Base-by-base conservation (phyloP, 2,113 vertebrate genomes). In the Aramus guarauna region DNA sequence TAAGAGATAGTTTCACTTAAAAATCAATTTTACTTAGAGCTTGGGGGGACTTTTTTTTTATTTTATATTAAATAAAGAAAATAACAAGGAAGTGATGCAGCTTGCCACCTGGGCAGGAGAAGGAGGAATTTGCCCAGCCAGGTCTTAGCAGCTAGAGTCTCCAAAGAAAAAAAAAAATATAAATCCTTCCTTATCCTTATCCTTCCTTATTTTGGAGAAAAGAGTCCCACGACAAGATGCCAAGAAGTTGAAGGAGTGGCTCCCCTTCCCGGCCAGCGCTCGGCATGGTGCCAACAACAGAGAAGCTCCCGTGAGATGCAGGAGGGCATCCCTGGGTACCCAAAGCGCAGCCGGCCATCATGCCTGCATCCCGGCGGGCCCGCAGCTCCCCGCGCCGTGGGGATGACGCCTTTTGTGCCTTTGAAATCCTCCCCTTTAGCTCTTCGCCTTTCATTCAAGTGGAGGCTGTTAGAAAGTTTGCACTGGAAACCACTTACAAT, bases 1-100 rank as follows among this genome's bases (percentile, higher is more conserved):
- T 85, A 85, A 92, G 66, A 97, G 96, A 95, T 41, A 97, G 94
- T 96, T 98, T 97, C 96, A 97, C 92, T 97, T 98, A 97, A 97
- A 97, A 98, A 97, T 96, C 92, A 95, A 94, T 97, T 98, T 96
- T 94, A 94, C 80, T 95, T 92, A 56, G 62, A 75, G 88, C 81
- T 96, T 92, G 9, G 17, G 92, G 88, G 93, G 96, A 88, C 5
- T 4, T 83, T 93, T 81, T 47, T 47, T 45, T 45, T 45, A 13
- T 45, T 45, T 45, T 45, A n/a, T n/a, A n/a, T 45, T 45, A 45
- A 45, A 45, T 45, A 45, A 45, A 45, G 43, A 45, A 45, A 34
- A 72, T 22, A 34, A 50, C 53, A 52, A 41, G 24, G 43, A 92
- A 77, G 63, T 15, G 22, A 76, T 77, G 62, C 8, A 52, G 41